Percentiles rank a stretch among this genome's conserved stretches.
phyloP scores from a whole-genome alignment of 2,797 vertebrate genomes.

The Neoniphon sammara region DNA sequence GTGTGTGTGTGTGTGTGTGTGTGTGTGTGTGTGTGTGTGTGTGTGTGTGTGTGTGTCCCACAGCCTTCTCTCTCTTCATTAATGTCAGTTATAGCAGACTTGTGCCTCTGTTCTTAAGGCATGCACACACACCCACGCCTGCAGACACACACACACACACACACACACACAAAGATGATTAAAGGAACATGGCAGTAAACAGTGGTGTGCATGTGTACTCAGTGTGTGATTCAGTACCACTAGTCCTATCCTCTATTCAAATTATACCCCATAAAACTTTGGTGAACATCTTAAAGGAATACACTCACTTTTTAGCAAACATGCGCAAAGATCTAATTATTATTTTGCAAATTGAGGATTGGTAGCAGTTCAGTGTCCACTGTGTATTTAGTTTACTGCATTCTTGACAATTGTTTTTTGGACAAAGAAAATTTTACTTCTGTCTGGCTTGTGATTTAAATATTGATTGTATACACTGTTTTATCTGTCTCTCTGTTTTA shows the following conservation, averaged over 20 bases:
- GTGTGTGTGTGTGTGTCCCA: constrained; percentile 19
- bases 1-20: constrained; percentile 24
- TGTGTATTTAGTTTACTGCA: too few relatives aligned
- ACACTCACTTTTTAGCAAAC: not conserved
- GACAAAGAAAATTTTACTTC: too few relatives aligned
- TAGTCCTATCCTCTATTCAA: constrained; percentile 23
- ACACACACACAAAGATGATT: constrained; percentile 49
- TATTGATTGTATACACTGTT: too few relatives aligned
- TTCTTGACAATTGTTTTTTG: too few relatives aligned
- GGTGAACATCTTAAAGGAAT: constrained; percentile 1
- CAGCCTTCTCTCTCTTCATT: constrained; percentile 66
- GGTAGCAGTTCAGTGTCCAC: too few relatives aligned
- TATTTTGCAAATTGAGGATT: too few relatives aligned
- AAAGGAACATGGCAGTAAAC: constrained; percentile 61
- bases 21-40: constrained; percentile 34
- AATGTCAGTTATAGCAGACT: constrained; percentile 65
- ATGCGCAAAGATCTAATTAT: not conserved
- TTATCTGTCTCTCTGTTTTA: too few relatives aligned
- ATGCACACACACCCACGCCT: not conserved
- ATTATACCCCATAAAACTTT: not conserved
- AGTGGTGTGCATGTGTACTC: constrained; percentile 20
- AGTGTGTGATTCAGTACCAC: not conserved
- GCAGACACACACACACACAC: constrained; percentile 7
- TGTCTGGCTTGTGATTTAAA: too few relatives aligned
- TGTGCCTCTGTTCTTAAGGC: constrained; percentile 48